Percentiles rank a stretch among this genome's conserved stretches.
phyloP scores from a whole-genome alignment of 2,113 vertebrate genomes.

The Sarotherodon lohbergeri region DNA sequence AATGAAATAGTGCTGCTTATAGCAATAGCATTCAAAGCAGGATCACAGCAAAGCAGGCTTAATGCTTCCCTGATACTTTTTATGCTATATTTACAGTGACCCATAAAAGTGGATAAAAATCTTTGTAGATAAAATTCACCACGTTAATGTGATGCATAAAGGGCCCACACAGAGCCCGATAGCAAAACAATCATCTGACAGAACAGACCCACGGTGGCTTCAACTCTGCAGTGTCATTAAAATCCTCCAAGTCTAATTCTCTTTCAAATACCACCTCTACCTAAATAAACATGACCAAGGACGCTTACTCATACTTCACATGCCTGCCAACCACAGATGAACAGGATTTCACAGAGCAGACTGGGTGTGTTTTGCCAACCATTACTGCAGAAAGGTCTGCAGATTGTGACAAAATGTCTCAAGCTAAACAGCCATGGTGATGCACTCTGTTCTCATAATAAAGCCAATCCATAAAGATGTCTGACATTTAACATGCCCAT shows the following conservation, averaged over 20 bases:
- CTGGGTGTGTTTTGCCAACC: neutral
- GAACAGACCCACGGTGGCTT: conserved; percentile 3
- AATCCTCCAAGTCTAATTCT: conserved; percentile 31
- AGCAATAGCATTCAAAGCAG: neutral
- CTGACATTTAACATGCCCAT: neutral
- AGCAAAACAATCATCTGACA: conserved; percentile 15
- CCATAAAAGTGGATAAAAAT: conserved; percentile 4
- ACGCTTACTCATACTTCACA: conserved; percentile 8
- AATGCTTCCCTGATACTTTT: neutral
- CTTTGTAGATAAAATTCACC: conserved; percentile 1
- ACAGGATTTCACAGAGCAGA: neutral
- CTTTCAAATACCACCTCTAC: conserved; percentile 32
- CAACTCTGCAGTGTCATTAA: conserved; percentile 33
- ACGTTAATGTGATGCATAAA: conserved; percentile 14
- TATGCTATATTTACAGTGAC: neutral
- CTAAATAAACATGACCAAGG: conserved; percentile 41
- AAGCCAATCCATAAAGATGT: conserved; percentile 1
- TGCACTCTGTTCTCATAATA: neutral
- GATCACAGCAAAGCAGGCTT: neutral
- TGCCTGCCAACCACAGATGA: conserved; percentile 9
- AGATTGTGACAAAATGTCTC: neutral
- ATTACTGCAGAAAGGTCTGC: neutral
- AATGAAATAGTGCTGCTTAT: neutral
- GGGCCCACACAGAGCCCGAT: neutral
- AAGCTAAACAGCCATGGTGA: neutral